These are phyloP conservation scores for Chiroxiphia lanceolata DNA, from an alignment of 2,797 vertebrate species.

Conservation along the genomic window DNA sequence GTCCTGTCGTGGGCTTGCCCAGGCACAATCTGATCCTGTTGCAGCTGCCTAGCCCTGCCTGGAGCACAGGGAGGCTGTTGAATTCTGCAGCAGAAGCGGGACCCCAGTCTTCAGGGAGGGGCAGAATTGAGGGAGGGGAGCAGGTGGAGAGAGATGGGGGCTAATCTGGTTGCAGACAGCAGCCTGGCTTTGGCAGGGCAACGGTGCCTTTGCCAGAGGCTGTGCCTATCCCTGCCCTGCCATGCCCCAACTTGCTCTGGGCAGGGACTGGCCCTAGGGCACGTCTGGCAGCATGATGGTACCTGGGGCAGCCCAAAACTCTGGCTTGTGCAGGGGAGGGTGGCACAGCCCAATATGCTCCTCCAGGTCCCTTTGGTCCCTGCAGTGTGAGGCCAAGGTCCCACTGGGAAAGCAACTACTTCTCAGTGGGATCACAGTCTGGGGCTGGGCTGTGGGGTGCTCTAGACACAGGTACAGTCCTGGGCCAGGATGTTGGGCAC, in stretches of 20 bases:
- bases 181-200: not conserved
- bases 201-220: not conserved
- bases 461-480: slow-evolving; percentile 87
- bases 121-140: not conserved
- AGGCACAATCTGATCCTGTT: not conserved
- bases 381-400: fast-evolving
- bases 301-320: not conserved
- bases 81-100: not conserved
- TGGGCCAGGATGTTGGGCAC: slow-evolving; percentile 90
- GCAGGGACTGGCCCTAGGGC: not conserved
- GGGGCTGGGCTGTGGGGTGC: not conserved
- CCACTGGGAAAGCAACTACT: not conserved
- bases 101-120: not conserved
- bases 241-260: not conserved
- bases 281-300: not conserved
- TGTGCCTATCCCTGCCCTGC: not conserved
- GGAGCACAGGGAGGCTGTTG: not conserved
- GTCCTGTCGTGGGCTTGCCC: fast-evolving
- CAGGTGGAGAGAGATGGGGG: not conserved
- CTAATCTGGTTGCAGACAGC: not conserved
- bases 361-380: not conserved
- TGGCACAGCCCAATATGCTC: not conserved
- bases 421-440: fast-evolving
- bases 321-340: not conserved
- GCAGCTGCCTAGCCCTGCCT: not conserved